phyloP scores from a whole-genome alignment of 2,888 invertebrate species.

The Parelbella ahira region DNA sequence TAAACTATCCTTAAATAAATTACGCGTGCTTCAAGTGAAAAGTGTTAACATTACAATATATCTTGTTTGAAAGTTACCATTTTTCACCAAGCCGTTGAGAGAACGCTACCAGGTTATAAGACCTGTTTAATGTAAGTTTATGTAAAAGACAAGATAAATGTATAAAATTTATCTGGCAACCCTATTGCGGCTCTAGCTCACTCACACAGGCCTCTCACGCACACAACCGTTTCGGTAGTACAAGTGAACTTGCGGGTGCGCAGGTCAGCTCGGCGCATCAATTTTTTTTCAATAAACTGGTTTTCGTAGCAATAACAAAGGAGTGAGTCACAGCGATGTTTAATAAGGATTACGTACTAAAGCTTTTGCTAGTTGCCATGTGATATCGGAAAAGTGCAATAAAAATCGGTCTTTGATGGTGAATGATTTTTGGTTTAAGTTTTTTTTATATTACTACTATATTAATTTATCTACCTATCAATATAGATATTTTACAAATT shows the following conservation, averaged over 20 bases:
- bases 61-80: too few species aligned
- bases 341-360: constrained; percentile 36
- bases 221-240: constrained; percentile 36
- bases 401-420: too few species aligned
- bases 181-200: constrained; percentile 34
- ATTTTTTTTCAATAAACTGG: constrained; percentile 63
- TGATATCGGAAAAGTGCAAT: constrained; percentile 3
- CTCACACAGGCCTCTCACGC: constrained; percentile 36
- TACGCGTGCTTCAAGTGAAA: too few species aligned
- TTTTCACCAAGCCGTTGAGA: too few species aligned
- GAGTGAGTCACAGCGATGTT: constrained; percentile 58
- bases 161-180: constrained; percentile 20
- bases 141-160: neutral
- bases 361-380: constrained; percentile 30
- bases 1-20: too few species aligned
- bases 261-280: constrained; percentile 64
- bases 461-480: too few species aligned
- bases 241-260: constrained; percentile 45
- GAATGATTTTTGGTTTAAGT: too few species aligned
- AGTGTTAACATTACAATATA: too few species aligned
- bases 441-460: neutral
- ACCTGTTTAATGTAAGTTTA: too few species aligned
- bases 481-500: too few species aligned
- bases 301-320: constrained; percentile 61
- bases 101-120: too few species aligned